Conservation (phyloP, 2,888 invertebrate species). For the Drosophila histrio region DNA sequence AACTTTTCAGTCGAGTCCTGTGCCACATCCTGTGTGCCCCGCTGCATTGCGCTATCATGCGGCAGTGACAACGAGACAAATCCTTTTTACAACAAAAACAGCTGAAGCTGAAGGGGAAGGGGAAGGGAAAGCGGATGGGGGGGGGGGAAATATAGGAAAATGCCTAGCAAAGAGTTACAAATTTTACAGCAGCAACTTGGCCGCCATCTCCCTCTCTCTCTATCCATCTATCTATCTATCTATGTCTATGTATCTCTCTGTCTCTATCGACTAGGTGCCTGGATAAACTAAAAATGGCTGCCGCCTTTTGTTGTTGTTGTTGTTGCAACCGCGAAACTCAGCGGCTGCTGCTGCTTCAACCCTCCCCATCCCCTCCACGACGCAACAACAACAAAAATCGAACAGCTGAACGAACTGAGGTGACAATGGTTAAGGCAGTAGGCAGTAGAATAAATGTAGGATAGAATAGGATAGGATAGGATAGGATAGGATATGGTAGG, state of each 20-base stretch:
- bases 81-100: conserved; percentile 64
- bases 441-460: background rate
- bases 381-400: conserved; percentile 41
- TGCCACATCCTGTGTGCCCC: conserved; percentile 24
- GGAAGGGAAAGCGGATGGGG: background rate
- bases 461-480: background rate
- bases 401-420: conserved; percentile 59
- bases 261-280: conserved; percentile 23
- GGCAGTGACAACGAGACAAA: conserved; percentile 74
- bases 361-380: conserved; percentile 68
- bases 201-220: conserved; percentile 7
- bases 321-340: conserved; percentile 11
- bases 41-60: conserved; percentile 38
- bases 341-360: conserved; percentile 18
- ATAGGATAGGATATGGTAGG: background rate
- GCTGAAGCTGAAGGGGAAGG: background rate
- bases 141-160: conserved; percentile 51
- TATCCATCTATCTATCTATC: background rate
- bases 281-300: conserved; percentile 52
- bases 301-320: conserved; percentile 33
- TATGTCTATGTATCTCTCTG: no score
- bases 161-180: conserved; percentile 63
- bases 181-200: conserved; percentile 21
- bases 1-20: conserved; percentile 30
- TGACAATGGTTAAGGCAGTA: conserved; percentile 44